phyloP scores from a whole-genome alignment of 2,797 vertebrate species.

The Limosa lapponica region DNA sequence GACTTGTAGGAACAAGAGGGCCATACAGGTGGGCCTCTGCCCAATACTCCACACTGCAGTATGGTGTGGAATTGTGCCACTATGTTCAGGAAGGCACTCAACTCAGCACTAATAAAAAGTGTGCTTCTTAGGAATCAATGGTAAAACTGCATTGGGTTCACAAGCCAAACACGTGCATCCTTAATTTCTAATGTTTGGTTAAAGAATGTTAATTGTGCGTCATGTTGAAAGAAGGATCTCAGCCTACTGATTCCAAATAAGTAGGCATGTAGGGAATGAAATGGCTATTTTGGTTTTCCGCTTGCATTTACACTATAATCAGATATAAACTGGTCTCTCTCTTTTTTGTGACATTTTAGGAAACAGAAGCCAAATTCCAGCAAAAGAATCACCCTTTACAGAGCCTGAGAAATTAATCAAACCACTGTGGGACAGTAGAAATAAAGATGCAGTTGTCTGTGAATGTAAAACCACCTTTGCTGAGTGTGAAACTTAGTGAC shows the following conservation, averaged over 20 bases:
- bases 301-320: background rate
- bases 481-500: background rate
- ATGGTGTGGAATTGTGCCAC: background rate
- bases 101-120: background rate
- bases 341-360: background rate
- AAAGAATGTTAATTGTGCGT: background rate
- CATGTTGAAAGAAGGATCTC: background rate
- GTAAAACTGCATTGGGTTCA: background rate
- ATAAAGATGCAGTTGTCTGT: background rate
- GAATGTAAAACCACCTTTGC: background rate
- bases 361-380: background rate
- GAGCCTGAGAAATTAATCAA: background rate
- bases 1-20: background rate
- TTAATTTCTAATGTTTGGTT: background rate
- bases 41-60: accelerated
- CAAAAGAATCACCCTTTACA: background rate
- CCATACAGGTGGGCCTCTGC: background rate
- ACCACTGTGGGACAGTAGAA: background rate
- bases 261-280: background rate
- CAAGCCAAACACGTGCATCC: background rate
- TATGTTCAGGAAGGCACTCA: background rate
- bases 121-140: background rate
- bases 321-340: accelerated
- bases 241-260: background rate
- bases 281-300: background rate